Evolutionary conservation across 2,797 vertebrate species (phyloP).

Genomic region (Champsocephalus esox): DNA sequence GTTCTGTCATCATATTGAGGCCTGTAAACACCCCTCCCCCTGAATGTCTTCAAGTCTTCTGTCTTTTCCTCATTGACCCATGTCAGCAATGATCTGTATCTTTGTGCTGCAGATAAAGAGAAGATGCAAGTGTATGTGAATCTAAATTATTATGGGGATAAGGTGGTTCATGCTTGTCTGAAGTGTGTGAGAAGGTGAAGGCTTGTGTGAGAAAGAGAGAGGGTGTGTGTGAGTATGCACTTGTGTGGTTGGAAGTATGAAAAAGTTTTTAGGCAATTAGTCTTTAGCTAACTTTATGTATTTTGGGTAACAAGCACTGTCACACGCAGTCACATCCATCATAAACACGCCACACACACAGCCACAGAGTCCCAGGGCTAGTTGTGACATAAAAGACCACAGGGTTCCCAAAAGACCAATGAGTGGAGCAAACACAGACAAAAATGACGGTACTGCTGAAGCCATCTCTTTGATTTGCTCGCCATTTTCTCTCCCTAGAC

Average conservation of each 20-base stretch:
- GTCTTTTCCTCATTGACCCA: too few relatives aligned
- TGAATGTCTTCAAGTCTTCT: too few relatives aligned
- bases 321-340: conserved; percentile 34
- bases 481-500: not conserved
- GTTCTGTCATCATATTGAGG: too few relatives aligned
- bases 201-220: conserved; percentile 2
- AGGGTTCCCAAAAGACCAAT: conserved; percentile 59
- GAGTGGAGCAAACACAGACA: conserved; percentile 45
- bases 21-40: too few relatives aligned
- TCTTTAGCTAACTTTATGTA: conserved; percentile 22
- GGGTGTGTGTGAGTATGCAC: not conserved
- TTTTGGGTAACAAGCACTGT: conserved; percentile 6
- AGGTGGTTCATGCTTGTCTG: not conserved
- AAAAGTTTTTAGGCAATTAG: not conserved
- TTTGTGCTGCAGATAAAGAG: not conserved
- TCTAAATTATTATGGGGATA: not conserved
- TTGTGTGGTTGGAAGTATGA: conserved; percentile 33
- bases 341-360: conserved; percentile 34
- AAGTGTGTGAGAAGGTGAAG: conserved; percentile 1
- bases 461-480: not conserved
- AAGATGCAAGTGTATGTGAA: not conserved
- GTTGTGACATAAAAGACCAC: conserved; percentile 37
- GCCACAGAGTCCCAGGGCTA: conserved; percentile 39
- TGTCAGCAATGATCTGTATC: too few relatives aligned
- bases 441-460: conserved; percentile 7